phyloP scores from a whole-genome alignment of 2,888 invertebrate species.

The Eurytoma adleriae region DNA sequence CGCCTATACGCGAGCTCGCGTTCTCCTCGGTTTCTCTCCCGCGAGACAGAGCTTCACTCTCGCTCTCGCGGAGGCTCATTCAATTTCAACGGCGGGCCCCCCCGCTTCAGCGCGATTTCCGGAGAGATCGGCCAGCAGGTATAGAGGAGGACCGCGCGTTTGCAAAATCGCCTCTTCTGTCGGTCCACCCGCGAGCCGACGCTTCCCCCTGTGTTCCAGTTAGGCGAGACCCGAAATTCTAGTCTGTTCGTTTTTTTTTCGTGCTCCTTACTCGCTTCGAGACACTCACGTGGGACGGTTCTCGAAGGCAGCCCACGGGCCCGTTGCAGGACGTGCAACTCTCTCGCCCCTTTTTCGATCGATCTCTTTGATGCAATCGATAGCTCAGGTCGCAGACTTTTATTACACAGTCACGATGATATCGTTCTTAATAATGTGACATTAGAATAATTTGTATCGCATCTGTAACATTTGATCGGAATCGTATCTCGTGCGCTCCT shows the following conservation, averaged over 20 bases:
- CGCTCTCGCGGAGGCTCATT: slow-evolving; percentile 46
- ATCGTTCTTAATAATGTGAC: no score
- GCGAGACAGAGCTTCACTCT: slow-evolving; percentile 23
- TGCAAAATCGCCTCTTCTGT: not conserved
- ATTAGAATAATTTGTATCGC: no score
- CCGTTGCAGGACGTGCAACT: not conserved
- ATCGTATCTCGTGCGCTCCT: no score
- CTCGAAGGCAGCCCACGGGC: not conserved
- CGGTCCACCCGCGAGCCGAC: not conserved
- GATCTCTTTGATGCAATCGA: no score
- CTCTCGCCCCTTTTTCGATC: not conserved
- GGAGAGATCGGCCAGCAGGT: slow-evolving; percentile 4
- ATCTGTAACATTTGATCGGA: no score
- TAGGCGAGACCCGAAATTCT: slow-evolving; percentile 21
- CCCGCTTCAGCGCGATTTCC: not conserved
- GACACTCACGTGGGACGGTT: not conserved
- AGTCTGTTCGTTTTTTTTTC: slow-evolving; percentile 16
- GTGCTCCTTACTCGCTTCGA: no score
- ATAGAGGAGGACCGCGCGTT: not conserved
- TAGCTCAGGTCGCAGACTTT: no score
- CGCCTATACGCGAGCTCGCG: not conserved
- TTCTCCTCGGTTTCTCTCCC: slow-evolving; percentile 7
- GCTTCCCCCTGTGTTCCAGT: not conserved
- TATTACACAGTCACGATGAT: no score
- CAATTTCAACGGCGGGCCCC: slow-evolving; percentile 30